phyloP scores from a whole-genome alignment of 1,140 invertebrate species.

The Neodiprion lecontei region DNA sequence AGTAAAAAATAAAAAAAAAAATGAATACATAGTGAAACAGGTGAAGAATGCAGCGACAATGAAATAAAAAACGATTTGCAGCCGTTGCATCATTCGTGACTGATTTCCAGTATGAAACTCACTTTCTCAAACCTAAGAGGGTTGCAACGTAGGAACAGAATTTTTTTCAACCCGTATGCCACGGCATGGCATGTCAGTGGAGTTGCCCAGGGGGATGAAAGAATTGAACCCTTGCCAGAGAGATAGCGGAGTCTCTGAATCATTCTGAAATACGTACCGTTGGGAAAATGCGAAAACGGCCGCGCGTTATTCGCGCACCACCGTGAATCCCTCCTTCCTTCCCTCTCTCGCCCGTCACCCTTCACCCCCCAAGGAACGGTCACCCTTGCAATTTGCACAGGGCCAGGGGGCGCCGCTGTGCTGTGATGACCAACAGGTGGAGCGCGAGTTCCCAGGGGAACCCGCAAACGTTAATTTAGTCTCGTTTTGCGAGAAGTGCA shows the following conservation, averaged over 20 bases:
- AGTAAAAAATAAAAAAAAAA: too few species aligned
- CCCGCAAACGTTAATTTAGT: neutral
- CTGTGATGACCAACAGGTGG: neutral
- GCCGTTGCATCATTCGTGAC: too few species aligned
- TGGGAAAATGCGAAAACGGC: slow-evolving; percentile 1
- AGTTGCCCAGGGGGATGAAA: slow-evolving; percentile 8
- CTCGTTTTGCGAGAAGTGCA: neutral
- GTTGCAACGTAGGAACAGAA: too few species aligned
- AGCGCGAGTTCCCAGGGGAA: neutral
- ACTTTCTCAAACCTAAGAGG: too few species aligned
- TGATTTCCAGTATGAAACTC: too few species aligned
- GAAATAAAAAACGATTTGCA: too few species aligned
- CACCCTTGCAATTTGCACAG: neutral
- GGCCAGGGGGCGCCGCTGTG: neutral
- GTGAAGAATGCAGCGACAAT: too few species aligned
- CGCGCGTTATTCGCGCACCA: neutral
- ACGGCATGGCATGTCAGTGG: too few species aligned
- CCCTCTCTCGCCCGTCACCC: neutral
- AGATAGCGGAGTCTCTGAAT: slow-evolving; percentile 22
- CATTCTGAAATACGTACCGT: slow-evolving; percentile 19
- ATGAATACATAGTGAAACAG: too few species aligned
- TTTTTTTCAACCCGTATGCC: too few species aligned
- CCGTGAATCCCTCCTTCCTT: neutral
- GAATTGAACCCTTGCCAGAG: slow-evolving; percentile 21
- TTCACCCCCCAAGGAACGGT: neutral